Evolutionary conservation across 2,888 invertebrate species (phyloP).

Genomic region (Seladonia tumulorum): DNA sequence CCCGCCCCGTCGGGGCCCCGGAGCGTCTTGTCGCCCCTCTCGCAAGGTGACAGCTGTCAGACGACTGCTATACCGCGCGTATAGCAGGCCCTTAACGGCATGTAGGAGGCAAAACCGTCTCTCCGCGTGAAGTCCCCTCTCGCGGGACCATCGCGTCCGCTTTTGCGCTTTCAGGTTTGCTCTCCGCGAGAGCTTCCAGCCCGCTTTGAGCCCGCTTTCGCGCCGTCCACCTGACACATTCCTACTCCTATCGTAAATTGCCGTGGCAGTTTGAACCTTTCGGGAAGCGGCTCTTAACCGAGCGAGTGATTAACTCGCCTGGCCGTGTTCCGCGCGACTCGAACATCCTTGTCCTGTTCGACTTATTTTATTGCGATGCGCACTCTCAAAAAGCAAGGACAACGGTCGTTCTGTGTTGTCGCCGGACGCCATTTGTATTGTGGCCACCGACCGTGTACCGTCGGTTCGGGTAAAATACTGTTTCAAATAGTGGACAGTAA

Average conservation of each 20-base stretch:
- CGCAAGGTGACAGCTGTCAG: slow-evolving; percentile 83
- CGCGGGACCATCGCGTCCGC: slow-evolving; percentile 1
- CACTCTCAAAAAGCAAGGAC: neutral
- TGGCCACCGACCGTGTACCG: neutral
- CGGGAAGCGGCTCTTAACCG: slow-evolving; percentile 10
- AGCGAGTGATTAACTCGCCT: slow-evolving; percentile 16
- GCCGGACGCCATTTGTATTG: neutral
- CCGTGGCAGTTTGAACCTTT: slow-evolving; percentile 17
- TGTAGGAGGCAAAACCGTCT: slow-evolving; percentile 64
- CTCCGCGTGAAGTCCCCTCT: slow-evolving; percentile 44
- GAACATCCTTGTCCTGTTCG: neutral
- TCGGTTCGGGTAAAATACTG: neutral
- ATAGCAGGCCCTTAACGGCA: slow-evolving; percentile 19
- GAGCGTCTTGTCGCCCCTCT: slow-evolving; percentile 79
- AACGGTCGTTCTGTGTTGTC: neutral
- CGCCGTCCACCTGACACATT: slow-evolving; percentile 10
- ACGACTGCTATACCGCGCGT: slow-evolving; percentile 70
- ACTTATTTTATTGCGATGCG: neutral
- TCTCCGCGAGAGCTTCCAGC: neutral
- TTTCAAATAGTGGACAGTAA: too few relatives aligned
- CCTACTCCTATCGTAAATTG: neutral
- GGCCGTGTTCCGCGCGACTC: neutral
- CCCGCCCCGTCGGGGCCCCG: slow-evolving; percentile 61
- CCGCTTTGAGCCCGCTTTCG: neutral
- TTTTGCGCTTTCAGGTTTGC: neutral